Percentiles rank a stretch among this genome's conserved stretches.
Conservation (phyloP, 2,888 invertebrate species). For the Pristionchus fissidentatus region DNA sequence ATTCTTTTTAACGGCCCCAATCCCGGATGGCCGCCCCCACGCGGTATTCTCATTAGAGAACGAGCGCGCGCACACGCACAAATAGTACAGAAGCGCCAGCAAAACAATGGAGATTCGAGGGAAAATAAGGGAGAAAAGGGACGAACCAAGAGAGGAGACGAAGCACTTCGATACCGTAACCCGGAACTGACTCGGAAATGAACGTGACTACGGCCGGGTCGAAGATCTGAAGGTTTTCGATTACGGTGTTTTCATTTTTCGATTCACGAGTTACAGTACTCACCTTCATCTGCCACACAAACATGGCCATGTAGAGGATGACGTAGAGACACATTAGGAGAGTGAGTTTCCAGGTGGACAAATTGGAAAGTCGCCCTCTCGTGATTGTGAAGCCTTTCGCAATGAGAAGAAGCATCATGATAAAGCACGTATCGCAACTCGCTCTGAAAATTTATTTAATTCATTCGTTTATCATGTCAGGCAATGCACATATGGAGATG, state of each 20-base stretch:
- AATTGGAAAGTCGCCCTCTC: conserved; percentile 83
- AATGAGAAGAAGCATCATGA: conserved; percentile 86
- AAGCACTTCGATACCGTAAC: conserved; percentile 80
- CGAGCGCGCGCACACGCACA: not conserved
- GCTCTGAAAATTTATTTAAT: conserved; percentile 79
- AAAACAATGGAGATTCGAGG: not conserved
- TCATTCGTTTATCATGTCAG: too few relatives aligned
- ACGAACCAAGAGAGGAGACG: conserved; percentile 29
- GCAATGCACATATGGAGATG: too few relatives aligned
- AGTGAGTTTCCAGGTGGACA: conserved; percentile 85
- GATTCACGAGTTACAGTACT: not conserved
- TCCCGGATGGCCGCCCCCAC: not conserved
- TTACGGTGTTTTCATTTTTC: not conserved
- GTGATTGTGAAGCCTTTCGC: conserved; percentile 93
- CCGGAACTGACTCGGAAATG: conserved; percentile 90
- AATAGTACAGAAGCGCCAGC: conserved; percentile 1
- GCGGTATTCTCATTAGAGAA: conserved; percentile 22
- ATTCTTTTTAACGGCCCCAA: not conserved
- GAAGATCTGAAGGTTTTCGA: conserved; percentile 81
- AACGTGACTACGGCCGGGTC: conserved; percentile 92
- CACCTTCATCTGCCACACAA: conserved; percentile 78
- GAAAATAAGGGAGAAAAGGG: not conserved
- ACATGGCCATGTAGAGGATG: conserved; percentile 84
- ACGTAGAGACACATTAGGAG: conserved; percentile 86
- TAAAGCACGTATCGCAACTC: conserved; percentile 84